Percentiles rank a stretch among this genome's conserved stretches.
These are phyloP conservation scores for Neocrepidodera transversa DNA, from an alignment of 2,888 invertebrate genomes.

Conservation along the genomic window DNA sequence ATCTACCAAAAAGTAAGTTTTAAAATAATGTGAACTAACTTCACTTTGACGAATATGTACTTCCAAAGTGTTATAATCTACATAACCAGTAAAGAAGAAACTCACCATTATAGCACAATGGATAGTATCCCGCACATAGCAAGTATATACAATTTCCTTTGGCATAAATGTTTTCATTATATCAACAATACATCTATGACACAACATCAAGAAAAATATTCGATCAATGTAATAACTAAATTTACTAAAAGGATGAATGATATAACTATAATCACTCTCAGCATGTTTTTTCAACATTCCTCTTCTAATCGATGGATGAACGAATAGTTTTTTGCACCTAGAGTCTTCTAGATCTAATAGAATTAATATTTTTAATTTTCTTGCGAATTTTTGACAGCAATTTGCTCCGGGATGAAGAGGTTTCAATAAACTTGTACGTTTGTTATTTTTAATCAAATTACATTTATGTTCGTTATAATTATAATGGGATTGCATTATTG, in stretches of 20 bases:
- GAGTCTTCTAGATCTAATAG: slow-evolving; percentile 16
- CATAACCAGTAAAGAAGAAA: slow-evolving; percentile 24
- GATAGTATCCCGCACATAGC: background rate
- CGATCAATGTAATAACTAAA: slow-evolving; percentile 14
- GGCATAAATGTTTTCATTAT: background rate
- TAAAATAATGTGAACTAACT: slow-evolving; percentile 12
- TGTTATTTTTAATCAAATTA: background rate
- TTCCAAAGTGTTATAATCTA: background rate
- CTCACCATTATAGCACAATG: background rate
- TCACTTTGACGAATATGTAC: slow-evolving; percentile 6
- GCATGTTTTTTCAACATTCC: slow-evolving; percentile 25
- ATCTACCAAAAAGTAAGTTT: slow-evolving; percentile 27
- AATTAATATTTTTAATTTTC: slow-evolving; percentile 1
- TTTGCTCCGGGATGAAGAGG: slow-evolving; percentile 13
- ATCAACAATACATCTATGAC: background rate
- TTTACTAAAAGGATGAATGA: slow-evolving; percentile 37
- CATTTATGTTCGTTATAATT: background rate
- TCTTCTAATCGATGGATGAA: slow-evolving; percentile 13
- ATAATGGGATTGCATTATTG: background rate
- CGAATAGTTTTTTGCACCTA: slow-evolving; percentile 19
- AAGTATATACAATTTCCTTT: background rate
- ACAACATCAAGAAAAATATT: slow-evolving; percentile 3
- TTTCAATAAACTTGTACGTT: background rate
- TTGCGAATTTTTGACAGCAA: background rate
- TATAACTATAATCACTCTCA: slow-evolving; percentile 12